These are phyloP conservation scores for Rhombomys opimus DNA, from an alignment of 2,113 vertebrate species.

Conservation along the genomic window DNA sequence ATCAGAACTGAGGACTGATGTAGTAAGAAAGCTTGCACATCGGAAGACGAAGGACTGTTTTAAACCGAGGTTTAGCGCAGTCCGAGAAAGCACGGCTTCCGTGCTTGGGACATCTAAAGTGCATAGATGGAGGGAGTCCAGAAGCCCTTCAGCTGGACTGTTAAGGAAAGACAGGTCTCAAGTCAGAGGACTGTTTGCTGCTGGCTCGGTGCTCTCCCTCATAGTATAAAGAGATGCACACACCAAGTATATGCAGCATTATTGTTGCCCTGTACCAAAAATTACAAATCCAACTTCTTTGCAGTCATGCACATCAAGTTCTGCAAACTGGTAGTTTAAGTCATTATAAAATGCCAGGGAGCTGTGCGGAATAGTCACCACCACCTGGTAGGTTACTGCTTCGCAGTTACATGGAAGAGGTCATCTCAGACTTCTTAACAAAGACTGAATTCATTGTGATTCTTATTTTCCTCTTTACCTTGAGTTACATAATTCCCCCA, in stretches of 20 bases:
- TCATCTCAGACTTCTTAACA: conserved; percentile 28
- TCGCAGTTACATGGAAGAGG: background rate
- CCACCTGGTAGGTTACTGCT: background rate
- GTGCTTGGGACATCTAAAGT: background rate
- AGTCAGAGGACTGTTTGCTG: background rate
- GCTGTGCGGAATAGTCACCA: background rate
- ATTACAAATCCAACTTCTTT: conserved; percentile 10
- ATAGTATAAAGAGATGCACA: background rate
- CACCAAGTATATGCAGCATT: background rate
- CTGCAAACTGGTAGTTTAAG: background rate
- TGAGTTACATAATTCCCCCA: background rate
- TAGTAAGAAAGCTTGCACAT: background rate
- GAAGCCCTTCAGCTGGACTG: background rate
- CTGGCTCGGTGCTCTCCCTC: background rate
- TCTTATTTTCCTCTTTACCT: background rate
- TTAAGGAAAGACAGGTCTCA: background rate
- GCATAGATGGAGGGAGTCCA: background rate
- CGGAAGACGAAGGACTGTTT: conserved; percentile 13
- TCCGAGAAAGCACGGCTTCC: background rate
- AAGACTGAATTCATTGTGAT: background rate
- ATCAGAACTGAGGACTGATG: background rate
- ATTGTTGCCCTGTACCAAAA: background rate
- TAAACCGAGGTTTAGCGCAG: background rate
- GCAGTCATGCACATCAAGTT: background rate
- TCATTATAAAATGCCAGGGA: background rate